Evolutionary conservation across 2,113 vertebrate genomes (phyloP).

Genomic region (Trachemys scripta): DNA sequence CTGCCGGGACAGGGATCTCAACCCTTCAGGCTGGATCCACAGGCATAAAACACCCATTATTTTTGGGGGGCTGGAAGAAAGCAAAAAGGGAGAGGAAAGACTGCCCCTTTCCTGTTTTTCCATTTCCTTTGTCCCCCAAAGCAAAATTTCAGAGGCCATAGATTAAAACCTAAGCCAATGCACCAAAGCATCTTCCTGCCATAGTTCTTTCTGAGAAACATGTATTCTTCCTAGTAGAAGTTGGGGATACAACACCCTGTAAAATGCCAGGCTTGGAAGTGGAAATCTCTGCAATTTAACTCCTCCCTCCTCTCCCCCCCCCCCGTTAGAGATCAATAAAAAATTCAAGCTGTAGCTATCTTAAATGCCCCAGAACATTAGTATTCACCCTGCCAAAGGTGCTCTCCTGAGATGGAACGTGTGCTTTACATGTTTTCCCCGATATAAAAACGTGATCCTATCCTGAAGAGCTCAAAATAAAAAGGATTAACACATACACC

Average conservation of each 20-base stretch:
- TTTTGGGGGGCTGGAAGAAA: background rate
- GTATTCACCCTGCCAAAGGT: fast-evolving
- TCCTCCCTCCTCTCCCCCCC: too few species aligned
- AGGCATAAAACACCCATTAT: background rate
- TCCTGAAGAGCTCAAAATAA: background rate
- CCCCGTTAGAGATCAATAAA: background rate
- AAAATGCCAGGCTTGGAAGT: background rate
- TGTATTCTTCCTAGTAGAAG: background rate
- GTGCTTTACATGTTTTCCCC: background rate
- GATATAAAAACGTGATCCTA: background rate
- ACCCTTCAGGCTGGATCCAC: background rate
- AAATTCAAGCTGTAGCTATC: background rate
- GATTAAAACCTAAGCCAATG: background rate
- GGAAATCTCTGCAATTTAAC: background rate
- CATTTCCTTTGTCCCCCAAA: background rate
- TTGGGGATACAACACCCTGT: background rate
- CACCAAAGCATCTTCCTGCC: background rate
- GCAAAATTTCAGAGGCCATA: background rate
- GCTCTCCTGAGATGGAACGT: fast-evolving
- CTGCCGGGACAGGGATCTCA: background rate
- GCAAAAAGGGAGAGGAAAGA: background rate
- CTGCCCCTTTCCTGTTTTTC: background rate
- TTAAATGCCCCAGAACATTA: background rate
- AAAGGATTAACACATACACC: background rate
- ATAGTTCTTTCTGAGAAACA: background rate